Evolutionary conservation across 2,888 invertebrate genomes (phyloP).

Genomic region (Andrena flavipes): DNA sequence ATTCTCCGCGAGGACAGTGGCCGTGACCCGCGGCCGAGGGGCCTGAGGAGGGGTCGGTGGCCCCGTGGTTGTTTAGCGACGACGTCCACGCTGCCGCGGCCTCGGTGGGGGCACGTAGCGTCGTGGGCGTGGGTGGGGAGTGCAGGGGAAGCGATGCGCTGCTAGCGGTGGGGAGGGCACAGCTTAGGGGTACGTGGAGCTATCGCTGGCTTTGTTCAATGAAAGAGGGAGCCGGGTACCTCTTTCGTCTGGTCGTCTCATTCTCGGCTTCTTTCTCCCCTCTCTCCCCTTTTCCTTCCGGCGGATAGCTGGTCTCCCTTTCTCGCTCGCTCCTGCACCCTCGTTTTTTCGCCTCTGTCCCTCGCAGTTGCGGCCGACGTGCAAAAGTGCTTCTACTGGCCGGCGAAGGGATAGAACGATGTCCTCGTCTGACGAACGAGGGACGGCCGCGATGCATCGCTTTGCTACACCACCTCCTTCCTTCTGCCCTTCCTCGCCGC

Average conservation of each 20-base stretch:
- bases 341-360: conserved; percentile 22
- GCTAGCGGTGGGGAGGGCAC: conserved; percentile 4
- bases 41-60: conserved; percentile 80
- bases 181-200: conserved; percentile 45
- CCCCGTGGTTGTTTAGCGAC: conserved; percentile 77
- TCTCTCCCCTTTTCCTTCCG: not conserved
- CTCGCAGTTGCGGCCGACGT: conserved; percentile 32
- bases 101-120: conserved; percentile 64
- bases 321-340: conserved; percentile 18
- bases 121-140: conserved; percentile 41
- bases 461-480: not conserved
- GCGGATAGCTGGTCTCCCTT: not conserved
- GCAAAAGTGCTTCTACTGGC: conserved; percentile 45
- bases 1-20: conserved; percentile 80
- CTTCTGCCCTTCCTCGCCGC: not conserved
- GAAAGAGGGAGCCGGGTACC: conserved; percentile 46
- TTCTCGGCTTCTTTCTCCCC: conserved; percentile 15
- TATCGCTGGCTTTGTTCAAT: conserved; percentile 51
- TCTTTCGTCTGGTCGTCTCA: conserved; percentile 42
- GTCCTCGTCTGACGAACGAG: conserved; percentile 45
- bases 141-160: conserved; percentile 24
- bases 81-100: conserved; percentile 66
- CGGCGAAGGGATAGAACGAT: conserved; percentile 44
- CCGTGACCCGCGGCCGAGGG: conserved; percentile 81
- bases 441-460: conserved; percentile 12